Conservation (phyloP, 2,888 invertebrate genomes). For the Craniophora ligustri region DNA sequence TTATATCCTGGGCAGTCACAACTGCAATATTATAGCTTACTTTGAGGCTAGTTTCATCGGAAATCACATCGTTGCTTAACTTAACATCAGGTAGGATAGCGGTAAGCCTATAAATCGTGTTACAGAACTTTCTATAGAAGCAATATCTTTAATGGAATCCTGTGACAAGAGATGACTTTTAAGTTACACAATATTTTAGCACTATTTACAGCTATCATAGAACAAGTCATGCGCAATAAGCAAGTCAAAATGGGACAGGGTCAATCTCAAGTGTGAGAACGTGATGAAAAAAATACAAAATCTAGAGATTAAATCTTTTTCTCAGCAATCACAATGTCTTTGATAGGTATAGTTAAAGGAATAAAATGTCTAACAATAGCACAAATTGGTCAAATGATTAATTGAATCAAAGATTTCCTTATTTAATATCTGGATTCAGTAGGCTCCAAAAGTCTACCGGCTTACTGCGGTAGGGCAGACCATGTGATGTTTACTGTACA, state of each 20-base stretch:
- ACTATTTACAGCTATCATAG: slow-evolving; percentile 49
- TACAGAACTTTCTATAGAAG: too few species aligned
- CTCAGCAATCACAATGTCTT: slow-evolving; percentile 52
- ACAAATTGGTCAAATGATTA: slow-evolving; percentile 5
- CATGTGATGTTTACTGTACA: too few species aligned
- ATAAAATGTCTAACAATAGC: slow-evolving; percentile 33
- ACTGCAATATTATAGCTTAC: too few species aligned
- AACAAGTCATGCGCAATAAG: slow-evolving; percentile 59
- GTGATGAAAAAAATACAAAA: slow-evolving; percentile 54
- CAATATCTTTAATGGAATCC: too few species aligned
- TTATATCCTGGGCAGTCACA: too few species aligned
- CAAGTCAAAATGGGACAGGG: slow-evolving; percentile 69
- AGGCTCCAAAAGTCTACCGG: too few species aligned
- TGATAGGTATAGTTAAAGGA: slow-evolving; percentile 39
- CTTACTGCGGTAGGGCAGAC: too few species aligned
- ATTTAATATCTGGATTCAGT: background rate
- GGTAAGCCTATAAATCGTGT: too few species aligned
- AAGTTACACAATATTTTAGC: slow-evolving; percentile 60
- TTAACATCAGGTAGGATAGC: too few species aligned
- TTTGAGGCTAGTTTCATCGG: too few species aligned
- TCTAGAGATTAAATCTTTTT: slow-evolving; percentile 58
- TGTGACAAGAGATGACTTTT: background rate
- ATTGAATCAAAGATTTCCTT: slow-evolving; percentile 14
- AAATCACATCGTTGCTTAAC: too few species aligned
- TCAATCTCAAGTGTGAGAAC: slow-evolving; percentile 78